phyloP scores from a whole-genome alignment of 30 jellyfish, hydroid and myxozoan species.

The Sanderia malayensis region DNA sequence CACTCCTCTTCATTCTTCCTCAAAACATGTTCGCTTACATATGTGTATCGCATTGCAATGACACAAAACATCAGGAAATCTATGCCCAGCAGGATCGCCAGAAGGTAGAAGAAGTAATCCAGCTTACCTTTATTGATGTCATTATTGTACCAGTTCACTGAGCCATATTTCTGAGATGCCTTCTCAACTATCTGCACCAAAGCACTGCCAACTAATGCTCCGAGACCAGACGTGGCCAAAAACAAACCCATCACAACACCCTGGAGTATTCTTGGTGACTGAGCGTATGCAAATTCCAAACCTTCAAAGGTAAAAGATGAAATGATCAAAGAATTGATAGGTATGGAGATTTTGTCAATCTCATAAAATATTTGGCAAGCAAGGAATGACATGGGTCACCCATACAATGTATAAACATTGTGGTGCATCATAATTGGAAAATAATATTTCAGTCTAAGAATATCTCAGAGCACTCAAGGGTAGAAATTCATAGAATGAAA shows the following conservation, averaged over 20 bases:
- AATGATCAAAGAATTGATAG: too few species aligned
- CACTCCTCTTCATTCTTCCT: slow-evolving; percentile 52
- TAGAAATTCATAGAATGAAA: too few species aligned
- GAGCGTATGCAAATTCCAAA: slow-evolving; percentile 89
- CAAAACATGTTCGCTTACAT: slow-evolving; percentile 35
- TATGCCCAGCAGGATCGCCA: slow-evolving; percentile 62
- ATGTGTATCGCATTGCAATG: slow-evolving; percentile 60
- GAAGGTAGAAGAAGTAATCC: slow-evolving; percentile 56
- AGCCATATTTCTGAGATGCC: slow-evolving; percentile 2
- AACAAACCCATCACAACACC: slow-evolving; percentile 87
- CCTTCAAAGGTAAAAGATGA: slow-evolving; percentile 55
- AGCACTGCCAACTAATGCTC: slow-evolving; percentile 82
- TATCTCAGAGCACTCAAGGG: too few species aligned
- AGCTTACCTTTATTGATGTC: slow-evolving; percentile 53
- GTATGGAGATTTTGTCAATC: too few species aligned
- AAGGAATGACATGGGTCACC: too few species aligned
- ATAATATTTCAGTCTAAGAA: too few species aligned
- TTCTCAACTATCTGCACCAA: slow-evolving; percentile 54
- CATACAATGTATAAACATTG: too few species aligned
- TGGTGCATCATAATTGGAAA: too few species aligned
- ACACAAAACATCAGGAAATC: slow-evolving; percentile 64
- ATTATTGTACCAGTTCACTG: slow-evolving; percentile 58
- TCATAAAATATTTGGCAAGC: too few species aligned
- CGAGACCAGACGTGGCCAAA: slow-evolving; percentile 78
- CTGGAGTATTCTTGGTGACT: slow-evolving; percentile 88